These are phyloP conservation scores for Acipenser oxyrinchus DNA, from an alignment of 2,797 vertebrate genomes.

Conservation along the genomic window DNA sequence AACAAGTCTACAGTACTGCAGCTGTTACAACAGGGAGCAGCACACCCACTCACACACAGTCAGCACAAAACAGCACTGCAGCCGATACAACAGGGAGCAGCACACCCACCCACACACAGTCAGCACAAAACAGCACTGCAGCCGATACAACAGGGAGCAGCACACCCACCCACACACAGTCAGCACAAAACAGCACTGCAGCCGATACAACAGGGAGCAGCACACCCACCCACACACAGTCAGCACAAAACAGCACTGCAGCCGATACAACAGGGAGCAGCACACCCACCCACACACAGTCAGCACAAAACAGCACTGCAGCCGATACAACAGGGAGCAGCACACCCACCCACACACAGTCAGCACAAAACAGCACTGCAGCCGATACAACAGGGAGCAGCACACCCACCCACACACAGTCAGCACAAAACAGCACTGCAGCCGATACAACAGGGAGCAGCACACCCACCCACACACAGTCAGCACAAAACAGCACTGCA, in stretches of 20 bases:
- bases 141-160: conserved; percentile 15
- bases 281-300: neutral
- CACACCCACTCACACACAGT: neutral
- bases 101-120: neutral
- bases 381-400: conserved; percentile 15
- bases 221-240: neutral
- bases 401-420: neutral
- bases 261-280: conserved; percentile 15
- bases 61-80: conserved; percentile 27
- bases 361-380: conserved; percentile 27
- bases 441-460: neutral
- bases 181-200: neutral
- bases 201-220: neutral
- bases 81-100: conserved; percentile 15
- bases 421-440: neutral
- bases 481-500: conserved; percentile 27
- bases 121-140: conserved; percentile 27
- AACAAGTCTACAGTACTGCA: conserved; percentile 42
- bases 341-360: neutral
- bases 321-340: neutral
- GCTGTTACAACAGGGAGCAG: neutral
- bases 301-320: neutral
- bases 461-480: neutral
- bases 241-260: conserved; percentile 27
- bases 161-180: neutral